Percentiles rank a stretch among this genome's conserved stretches.
Conservation (phyloP, 2,888 invertebrate genomes). For the Lacanobia oleracea region DNA sequence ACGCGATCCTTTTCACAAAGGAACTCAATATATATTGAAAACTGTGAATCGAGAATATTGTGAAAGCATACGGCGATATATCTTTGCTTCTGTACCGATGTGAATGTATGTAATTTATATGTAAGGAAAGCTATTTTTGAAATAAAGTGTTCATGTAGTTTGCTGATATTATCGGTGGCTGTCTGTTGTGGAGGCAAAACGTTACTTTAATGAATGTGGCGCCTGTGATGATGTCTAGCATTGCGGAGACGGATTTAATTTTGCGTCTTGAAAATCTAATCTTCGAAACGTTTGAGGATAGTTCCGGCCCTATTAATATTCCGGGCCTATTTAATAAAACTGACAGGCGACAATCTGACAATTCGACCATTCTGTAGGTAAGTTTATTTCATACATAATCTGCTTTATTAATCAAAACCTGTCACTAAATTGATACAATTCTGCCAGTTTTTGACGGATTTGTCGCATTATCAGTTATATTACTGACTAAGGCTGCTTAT, state of each 20-base stretch:
- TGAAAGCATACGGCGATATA: conserved; percentile 67
- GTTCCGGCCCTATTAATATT: no score
- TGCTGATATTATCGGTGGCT: conserved; percentile 10
- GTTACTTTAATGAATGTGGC: conserved; percentile 26
- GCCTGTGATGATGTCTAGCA: conserved; percentile 1
- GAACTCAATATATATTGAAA: conserved; percentile 76
- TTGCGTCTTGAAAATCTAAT: background rate
- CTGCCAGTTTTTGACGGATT: no score
- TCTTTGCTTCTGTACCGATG: conserved; percentile 56
- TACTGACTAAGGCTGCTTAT: no score
- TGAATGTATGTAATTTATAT: conserved; percentile 58
- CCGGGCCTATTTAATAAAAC: no score
- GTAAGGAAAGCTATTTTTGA: conserved; percentile 52
- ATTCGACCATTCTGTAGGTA: no score
- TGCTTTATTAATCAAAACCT: no score
- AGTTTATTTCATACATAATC: no score
- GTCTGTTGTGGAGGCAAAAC: conserved; percentile 15
- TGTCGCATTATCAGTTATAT: no score
- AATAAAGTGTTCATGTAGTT: conserved; percentile 39
- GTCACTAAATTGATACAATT: no score
- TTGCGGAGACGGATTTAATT: background rate
- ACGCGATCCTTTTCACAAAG: conserved; percentile 73
- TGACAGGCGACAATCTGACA: no score
- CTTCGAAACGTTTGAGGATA: no score
- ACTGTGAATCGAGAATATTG: conserved; percentile 74